phyloP scores from a whole-genome alignment of 2,888 invertebrate species.

The Callyntrura sp. region DNA sequence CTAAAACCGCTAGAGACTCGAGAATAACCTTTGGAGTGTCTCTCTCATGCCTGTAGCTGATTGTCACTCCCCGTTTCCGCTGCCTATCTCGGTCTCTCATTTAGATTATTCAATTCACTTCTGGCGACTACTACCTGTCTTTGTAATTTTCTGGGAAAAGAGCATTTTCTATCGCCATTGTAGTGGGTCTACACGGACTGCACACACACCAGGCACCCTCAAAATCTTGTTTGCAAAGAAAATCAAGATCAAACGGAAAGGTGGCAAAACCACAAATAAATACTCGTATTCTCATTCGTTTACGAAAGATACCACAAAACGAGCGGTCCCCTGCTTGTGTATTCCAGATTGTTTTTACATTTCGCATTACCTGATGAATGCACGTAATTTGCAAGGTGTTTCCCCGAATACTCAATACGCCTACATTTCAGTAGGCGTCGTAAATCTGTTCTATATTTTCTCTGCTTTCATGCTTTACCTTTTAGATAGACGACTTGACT shows the following conservation, averaged over 20 bases:
- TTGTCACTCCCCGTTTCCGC: neutral
- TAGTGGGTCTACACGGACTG: neutral
- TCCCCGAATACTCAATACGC: no score
- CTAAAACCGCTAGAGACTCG: slow-evolving; percentile 38
- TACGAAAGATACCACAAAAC: neutral
- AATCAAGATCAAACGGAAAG: neutral
- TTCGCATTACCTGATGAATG: no score
- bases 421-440: no score
- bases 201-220: no score
- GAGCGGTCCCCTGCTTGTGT: no score
- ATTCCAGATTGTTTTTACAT: no score
- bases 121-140: neutral
- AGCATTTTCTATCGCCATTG: neutral
- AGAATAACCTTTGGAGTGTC: neutral
- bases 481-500: neutral
- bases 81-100: neutral
- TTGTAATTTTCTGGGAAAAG: slow-evolving; percentile 17
- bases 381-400: no score
- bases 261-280: slow-evolving; percentile 33
- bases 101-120: slow-evolving; percentile 12
- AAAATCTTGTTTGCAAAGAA: neutral
- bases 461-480: neutral
- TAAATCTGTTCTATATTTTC: no score
- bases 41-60: neutral
- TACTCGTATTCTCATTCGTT: neutral